Base-by-base conservation (phyloP, 2,797 vertebrate genomes). In the Miopithecus talapoin region DNA sequence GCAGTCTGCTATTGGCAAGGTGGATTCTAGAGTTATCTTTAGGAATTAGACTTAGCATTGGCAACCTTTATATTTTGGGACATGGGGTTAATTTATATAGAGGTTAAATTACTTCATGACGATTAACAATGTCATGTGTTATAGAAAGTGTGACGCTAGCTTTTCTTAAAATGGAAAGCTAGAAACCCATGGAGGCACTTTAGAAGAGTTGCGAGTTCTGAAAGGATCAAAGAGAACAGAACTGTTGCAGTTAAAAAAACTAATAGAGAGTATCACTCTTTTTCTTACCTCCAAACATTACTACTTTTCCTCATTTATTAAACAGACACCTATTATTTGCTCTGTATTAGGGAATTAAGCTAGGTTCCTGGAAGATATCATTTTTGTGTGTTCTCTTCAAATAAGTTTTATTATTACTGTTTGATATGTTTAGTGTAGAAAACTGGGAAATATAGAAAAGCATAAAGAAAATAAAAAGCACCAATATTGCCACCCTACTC, bases 401-500 rank as follows among this genome's bases (percentile, higher is more conserved):
- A 85, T 68, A 50, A 39, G 61, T 85, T 88, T 96, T 46, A 26
- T 61, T 72, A 50, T 84, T 78, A 76, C 2, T 84, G 2, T 41
- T 33, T 39, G 87, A 55, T 61, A 4, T 39, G 17, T 87, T 94
- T 79, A 94, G 59, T 85, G 2, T 59, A 74, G 80, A 74, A 84
- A 84, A 70, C 55, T 74, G 36, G 41, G 4, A 80, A 53, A 70
- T n/a, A 19, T 19, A n/a, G 61, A n/a, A 68, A 68, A n/a, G 33
- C 61, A 41, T 88, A 16, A 85, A 92, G 72, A 89, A 89, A 74
- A 74, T 85, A 39, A 55, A 95, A 95, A 72, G 36, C n/a, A 76
- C 9, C 17, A 72, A 24, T 48, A 16, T 39, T 83, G 21, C 3
- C 16, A 89, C 6, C 4, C 14, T 59, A 57, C n/a, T 57, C 16